Conservation (phyloP, 1,140 invertebrate species). For the Hydropsyche tenuis region DNA sequence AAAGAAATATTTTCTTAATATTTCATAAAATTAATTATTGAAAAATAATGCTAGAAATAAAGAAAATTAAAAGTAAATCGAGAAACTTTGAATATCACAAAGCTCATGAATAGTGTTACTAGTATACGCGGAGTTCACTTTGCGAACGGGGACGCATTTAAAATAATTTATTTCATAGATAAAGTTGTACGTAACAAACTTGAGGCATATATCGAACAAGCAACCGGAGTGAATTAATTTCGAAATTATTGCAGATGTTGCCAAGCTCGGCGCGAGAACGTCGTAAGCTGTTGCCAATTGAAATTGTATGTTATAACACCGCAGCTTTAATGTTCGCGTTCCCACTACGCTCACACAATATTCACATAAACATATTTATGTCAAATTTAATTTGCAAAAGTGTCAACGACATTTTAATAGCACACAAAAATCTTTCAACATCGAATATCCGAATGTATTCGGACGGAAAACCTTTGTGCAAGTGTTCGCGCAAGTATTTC, state of each 20-base stretch:
- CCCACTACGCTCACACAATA: too few relatives aligned
- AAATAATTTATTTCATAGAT: constrained; percentile 21
- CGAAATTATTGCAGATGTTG: constrained; percentile 22
- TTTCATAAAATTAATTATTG: too few relatives aligned
- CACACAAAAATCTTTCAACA: too few relatives aligned
- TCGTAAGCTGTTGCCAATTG: constrained; percentile 14
- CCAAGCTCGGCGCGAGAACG: background rate
- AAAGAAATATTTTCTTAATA: too few relatives aligned
- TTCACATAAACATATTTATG: background rate
- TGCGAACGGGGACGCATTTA: background rate
- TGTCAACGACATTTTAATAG: too few relatives aligned
- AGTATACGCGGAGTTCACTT: background rate
- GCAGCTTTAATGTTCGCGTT: too few relatives aligned
- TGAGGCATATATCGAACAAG: constrained; percentile 4
- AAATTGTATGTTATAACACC: background rate
- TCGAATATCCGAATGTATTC: background rate
- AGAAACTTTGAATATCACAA: too few relatives aligned
- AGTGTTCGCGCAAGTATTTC: constrained; percentile 1
- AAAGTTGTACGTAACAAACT: constrained; percentile 24
- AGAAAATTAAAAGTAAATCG: too few relatives aligned
- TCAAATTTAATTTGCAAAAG: background rate
- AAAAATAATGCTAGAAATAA: too few relatives aligned
- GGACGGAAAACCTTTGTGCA: background rate
- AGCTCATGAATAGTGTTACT: background rate
- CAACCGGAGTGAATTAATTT: constrained; percentile 21